Evolutionary conservation across 2,113 vertebrate species (phyloP).

Genomic region (Channa maculata): DNA sequence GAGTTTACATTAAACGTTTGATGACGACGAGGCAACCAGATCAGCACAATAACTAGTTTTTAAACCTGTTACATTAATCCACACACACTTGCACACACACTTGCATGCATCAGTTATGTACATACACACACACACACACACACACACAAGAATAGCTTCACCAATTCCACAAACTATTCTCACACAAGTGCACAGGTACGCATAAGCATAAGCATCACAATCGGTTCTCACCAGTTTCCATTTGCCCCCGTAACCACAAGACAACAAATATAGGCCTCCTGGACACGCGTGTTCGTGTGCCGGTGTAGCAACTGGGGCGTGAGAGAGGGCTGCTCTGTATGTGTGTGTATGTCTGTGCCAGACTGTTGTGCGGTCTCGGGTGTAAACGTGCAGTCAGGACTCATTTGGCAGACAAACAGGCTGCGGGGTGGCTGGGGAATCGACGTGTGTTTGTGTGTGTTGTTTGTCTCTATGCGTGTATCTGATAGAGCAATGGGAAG

Average conservation of each 20-base stretch:
- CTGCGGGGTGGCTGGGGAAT: slow-evolving; percentile 80
- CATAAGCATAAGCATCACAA: slow-evolving; percentile 65
- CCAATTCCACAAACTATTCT: slow-evolving; percentile 20
- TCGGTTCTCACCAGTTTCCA: slow-evolving; percentile 67
- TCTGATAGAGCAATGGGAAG: slow-evolving; percentile 71
- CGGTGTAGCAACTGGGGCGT: slow-evolving; percentile 75
- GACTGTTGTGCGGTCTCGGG: slow-evolving; percentile 79
- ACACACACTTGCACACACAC: slow-evolving; percentile 11
- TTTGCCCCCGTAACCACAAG: slow-evolving; percentile 78
- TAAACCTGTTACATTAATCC: slow-evolving; percentile 49
- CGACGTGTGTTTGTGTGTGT: slow-evolving; percentile 71
- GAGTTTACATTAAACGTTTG: too few species aligned
- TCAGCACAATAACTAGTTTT: slow-evolving; percentile 55
- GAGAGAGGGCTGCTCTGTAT: slow-evolving; percentile 71
- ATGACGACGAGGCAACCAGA: slow-evolving; percentile 14
- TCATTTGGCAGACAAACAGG: slow-evolving; percentile 84
- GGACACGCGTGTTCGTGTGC: slow-evolving; percentile 70
- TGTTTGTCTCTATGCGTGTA: slow-evolving; percentile 68
- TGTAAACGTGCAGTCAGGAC: slow-evolving; percentile 83
- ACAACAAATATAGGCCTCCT: slow-evolving; percentile 77
- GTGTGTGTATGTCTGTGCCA: slow-evolving; percentile 50
- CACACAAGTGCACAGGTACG: slow-evolving; percentile 41
- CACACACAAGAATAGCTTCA: slow-evolving; percentile 12
- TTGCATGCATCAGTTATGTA: too few species aligned
- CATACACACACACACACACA: not conserved